phyloP scores from a whole-genome alignment of 2,797 vertebrate genomes.

The Coregonus ussuriensis region DNA sequence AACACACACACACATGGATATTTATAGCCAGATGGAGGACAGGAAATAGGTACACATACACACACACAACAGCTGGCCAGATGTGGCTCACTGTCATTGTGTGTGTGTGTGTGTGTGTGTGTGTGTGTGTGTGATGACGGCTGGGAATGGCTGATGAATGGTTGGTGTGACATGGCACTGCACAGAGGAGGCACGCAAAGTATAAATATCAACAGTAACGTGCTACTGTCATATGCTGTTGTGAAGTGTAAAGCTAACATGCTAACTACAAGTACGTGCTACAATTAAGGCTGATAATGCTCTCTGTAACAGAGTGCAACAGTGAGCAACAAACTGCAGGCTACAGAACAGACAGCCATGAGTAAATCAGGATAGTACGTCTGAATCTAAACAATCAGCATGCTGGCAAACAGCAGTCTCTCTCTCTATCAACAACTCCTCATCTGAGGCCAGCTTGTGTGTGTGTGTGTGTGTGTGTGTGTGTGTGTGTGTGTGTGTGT shows the following conservation, averaged over 20 bases:
- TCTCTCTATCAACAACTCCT: not conserved
- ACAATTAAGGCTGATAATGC: not conserved
- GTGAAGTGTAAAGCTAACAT: not conserved
- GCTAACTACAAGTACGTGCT: not conserved
- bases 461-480: not conserved
- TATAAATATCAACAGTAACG: not conserved
- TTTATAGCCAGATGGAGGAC: slow-evolving; percentile 25
- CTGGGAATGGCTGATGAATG: slow-evolving; percentile 13
- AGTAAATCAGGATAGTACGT: not conserved
- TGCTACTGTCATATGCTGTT: not conserved
- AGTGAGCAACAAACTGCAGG: not conserved
- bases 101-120: slow-evolving; percentile 18
- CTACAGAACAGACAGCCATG: not conserved
- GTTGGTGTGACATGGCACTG: not conserved
- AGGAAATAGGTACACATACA: slow-evolving; percentile 18
- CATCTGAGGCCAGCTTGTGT: not conserved
- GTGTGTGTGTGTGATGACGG: slow-evolving; percentile 3
- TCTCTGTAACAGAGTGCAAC: not conserved
- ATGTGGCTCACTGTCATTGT: slow-evolving; percentile 13
- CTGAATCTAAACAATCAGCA: not conserved
- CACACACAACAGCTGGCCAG: slow-evolving; percentile 43
- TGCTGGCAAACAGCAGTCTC: not conserved
- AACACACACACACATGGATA: slow-evolving; percentile 30
- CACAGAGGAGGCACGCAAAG: slow-evolving; percentile 1
- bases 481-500: not conserved